phyloP scores from a whole-genome alignment of 1,140 invertebrate genomes.

The Diorhabda sublineata region DNA sequence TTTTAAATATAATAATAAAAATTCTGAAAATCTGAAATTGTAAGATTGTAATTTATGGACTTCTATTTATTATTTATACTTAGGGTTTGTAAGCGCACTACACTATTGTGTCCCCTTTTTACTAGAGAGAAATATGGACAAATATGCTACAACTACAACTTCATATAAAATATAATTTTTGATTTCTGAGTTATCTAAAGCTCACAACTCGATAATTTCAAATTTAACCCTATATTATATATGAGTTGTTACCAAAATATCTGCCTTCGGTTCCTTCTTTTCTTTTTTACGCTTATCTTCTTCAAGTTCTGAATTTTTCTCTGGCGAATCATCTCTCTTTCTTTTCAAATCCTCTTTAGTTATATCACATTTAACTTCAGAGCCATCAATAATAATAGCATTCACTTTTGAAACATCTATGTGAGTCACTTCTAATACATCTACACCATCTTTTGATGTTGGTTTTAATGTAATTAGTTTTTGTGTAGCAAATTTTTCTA shows the following conservation, averaged over 20 bases:
- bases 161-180: too few species aligned
- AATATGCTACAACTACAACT: too few species aligned
- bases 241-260: slow-evolving; percentile 57
- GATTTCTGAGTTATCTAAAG: too few species aligned
- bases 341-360: slow-evolving; percentile 50
- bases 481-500: slow-evolving; percentile 85
- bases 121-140: too few species aligned
- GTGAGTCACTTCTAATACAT: slow-evolving; percentile 60
- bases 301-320: slow-evolving; percentile 36
- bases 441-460: slow-evolving; percentile 55
- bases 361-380: slow-evolving; percentile 33
- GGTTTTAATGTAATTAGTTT: slow-evolving; percentile 74
- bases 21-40: too few species aligned
- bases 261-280: slow-evolving; percentile 50
- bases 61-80: too few species aligned
- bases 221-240: too few species aligned
- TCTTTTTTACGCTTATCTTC: slow-evolving; percentile 47
- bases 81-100: too few species aligned
- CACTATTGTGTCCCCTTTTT: too few species aligned
- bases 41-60: too few species aligned
- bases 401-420: slow-evolving; percentile 68
- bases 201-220: too few species aligned
- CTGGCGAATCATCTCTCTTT: slow-evolving; percentile 42
- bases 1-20: too few species aligned
- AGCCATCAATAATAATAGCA: slow-evolving; percentile 61